Base-by-base conservation (phyloP, 30 jellyfish, hydroid and myxozoan species). In the Cassiopea andromeda region DNA sequence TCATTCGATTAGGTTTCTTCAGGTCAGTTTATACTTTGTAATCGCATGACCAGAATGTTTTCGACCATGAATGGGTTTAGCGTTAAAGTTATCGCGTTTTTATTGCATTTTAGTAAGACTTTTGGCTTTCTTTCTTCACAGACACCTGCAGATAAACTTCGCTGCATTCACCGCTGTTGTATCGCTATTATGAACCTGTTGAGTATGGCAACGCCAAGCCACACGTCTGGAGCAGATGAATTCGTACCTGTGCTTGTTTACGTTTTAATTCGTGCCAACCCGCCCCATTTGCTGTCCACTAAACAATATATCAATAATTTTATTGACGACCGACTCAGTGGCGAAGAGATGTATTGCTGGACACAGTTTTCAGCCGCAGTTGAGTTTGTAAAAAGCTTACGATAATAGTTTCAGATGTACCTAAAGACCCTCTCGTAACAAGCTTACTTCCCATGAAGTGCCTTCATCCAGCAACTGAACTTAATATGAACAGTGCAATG, bases 201-300 rank as follows among this genome's bases (percentile, higher is more conserved):
- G 75, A 96, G 99, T 74, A 96, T 96, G 99, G 99, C 99, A 9
- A 78, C 98, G 59, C 98, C 97, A n/a, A 84, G 77, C 43, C 90
- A 87, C 46, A 75, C 99, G 54, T 97, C 99, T 14, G 99, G 99
- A 7, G 99, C 99, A 3, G 99, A 96, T 85, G 99, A 96, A 85
- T 96, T 96, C 79, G 96, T 96, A 73, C 99, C 99, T 50, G 99
- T 96, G 9, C 98, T 96, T 46, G 99, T 96, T 69, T 96, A 92
- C 91, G 99, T 96, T 48, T 92, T 96, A 64, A 85, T 96, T 84
- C 96, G 99, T 1, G 99, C 99, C 84, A 96, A 96, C 69, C 98
- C 99, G 54, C 99, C 99, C 17, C 92, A 96, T 73, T 85, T 96
- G 14, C 87, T 96, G 85, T 96, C 99, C 5, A 96, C 99, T 12